Evolutionary conservation across 1,140 invertebrate species (phyloP).

Genomic region (Phymorhynchus buccinoides): DNA sequence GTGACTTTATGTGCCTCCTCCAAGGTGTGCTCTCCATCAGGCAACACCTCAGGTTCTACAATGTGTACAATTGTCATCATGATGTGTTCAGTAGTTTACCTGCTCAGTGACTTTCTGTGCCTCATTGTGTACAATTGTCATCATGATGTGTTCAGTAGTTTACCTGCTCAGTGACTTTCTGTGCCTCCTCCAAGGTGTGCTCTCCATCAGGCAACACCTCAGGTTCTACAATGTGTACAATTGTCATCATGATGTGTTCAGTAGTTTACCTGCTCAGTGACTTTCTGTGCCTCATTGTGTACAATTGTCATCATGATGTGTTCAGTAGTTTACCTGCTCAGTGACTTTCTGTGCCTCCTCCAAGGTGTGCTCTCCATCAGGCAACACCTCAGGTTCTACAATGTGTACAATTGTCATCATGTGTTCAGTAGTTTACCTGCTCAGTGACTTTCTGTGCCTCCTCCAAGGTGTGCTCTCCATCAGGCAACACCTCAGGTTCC

Average conservation of each 20-base stretch:
- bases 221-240: slow-evolving; percentile 98
- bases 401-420: too few species aligned
- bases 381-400: slow-evolving; percentile 94
- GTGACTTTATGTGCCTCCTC: slow-evolving; percentile 84
- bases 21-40: slow-evolving; percentile 93
- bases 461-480: slow-evolving; percentile 93
- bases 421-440: too few species aligned
- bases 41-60: slow-evolving; percentile 93
- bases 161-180: slow-evolving; percentile 76
- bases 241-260: too few species aligned
- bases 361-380: slow-evolving; percentile 93
- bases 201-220: slow-evolving; percentile 91
- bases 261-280: slow-evolving; percentile 73
- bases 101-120: slow-evolving; percentile 80
- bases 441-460: slow-evolving; percentile 83
- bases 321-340: slow-evolving; percentile 71
- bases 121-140: too few species aligned
- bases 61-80: too few species aligned
- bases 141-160: too few species aligned
- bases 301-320: too few species aligned
- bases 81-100: too few species aligned
- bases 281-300: slow-evolving; percentile 86
- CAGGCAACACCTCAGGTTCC: slow-evolving; percentile 92
- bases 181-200: slow-evolving; percentile 92
- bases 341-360: slow-evolving; percentile 85